Conservation (phyloP, 2,888 invertebrate genomes). For the Mesopsocus fuscifrons region DNA sequence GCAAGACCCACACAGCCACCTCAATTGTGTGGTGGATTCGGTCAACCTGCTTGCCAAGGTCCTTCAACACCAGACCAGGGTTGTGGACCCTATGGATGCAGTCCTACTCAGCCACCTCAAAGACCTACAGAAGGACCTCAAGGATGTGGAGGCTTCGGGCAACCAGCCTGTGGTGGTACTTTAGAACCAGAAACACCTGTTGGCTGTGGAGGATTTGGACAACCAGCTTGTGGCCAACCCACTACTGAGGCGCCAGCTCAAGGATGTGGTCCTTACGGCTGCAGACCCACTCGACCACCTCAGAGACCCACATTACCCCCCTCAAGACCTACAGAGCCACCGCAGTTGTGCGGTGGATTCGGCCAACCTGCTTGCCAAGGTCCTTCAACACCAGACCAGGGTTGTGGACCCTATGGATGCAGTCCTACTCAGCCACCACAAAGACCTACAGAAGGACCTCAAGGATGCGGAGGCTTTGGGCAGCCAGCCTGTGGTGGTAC, state of each 20-base stretch:
- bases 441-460: too few relatives aligned
- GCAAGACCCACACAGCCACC: too few relatives aligned
- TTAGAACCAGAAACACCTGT: not conserved
- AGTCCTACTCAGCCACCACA: too few relatives aligned
- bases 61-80: not conserved
- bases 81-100: not conserved
- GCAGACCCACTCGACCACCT: not conserved
- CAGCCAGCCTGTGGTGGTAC: too few relatives aligned
- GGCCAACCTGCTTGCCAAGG: too few relatives aligned
- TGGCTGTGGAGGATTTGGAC: not conserved
- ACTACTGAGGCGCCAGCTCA: not conserved
- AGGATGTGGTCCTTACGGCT: not conserved
- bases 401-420: too few relatives aligned
- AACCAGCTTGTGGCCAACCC: not conserved
- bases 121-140: not conserved
- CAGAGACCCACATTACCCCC: slow-evolving; percentile 8
- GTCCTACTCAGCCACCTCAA: not conserved
- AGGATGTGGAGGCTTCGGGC: not conserved
- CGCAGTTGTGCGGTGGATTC: too few relatives aligned
- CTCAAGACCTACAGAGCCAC: too few relatives aligned
- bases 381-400: too few relatives aligned
- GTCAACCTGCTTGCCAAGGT: not conserved
- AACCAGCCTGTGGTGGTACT: not conserved
- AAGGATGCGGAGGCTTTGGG: too few relatives aligned
- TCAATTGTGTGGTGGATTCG: not conserved